Percentiles rank a stretch among this genome's conserved stretches.
Evolutionary conservation across 2,888 invertebrate species (phyloP).

Genomic region (Trichogramma dendrolimi): DNA sequence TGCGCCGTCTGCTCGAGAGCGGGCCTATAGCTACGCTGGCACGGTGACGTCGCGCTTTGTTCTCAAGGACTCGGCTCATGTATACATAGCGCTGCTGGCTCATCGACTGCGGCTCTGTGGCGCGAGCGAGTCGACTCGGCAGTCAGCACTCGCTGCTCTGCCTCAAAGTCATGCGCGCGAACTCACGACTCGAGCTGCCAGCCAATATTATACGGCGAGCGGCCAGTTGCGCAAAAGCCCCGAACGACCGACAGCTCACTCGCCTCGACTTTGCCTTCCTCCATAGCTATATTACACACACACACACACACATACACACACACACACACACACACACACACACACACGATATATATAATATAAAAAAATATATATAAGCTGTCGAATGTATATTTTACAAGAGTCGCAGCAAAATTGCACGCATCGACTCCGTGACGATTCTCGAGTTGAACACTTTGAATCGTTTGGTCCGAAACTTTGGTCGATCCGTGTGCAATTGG

Average conservation of each 20-base stretch:
- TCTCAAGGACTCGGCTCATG: slow-evolving; percentile 19
- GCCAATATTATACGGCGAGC: slow-evolving; percentile 2
- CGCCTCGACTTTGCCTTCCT: too few species aligned
- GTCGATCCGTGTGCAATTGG: too few species aligned
- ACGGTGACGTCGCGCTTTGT: background rate
- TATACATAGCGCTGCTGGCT: slow-evolving; percentile 2
- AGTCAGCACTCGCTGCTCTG: slow-evolving; percentile 1
- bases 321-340: too few species aligned
- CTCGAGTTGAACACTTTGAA: too few species aligned
- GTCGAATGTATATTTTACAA: too few species aligned
- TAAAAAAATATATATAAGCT: too few species aligned
- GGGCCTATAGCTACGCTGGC: slow-evolving; percentile 2
- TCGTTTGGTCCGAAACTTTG: too few species aligned
- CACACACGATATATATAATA: too few species aligned
- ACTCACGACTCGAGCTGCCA: slow-evolving; percentile 4
- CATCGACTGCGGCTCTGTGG: background rate
- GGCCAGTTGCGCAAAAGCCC: slow-evolving; percentile 20
- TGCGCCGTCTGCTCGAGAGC: background rate
- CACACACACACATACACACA: too few species aligned
- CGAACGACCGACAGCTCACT: background rate
- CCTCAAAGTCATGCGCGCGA: slow-evolving; percentile 27
- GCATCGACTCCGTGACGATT: too few species aligned
- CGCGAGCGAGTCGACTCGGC: slow-evolving; percentile 24
- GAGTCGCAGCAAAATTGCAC: too few species aligned
- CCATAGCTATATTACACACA: too few species aligned